A percentile compares a stretch with the other conserved stretches of the same genome.
phyloP scores from a whole-genome alignment of 1,140 invertebrate species.

The Drosophila sulfurigaster region DNA sequence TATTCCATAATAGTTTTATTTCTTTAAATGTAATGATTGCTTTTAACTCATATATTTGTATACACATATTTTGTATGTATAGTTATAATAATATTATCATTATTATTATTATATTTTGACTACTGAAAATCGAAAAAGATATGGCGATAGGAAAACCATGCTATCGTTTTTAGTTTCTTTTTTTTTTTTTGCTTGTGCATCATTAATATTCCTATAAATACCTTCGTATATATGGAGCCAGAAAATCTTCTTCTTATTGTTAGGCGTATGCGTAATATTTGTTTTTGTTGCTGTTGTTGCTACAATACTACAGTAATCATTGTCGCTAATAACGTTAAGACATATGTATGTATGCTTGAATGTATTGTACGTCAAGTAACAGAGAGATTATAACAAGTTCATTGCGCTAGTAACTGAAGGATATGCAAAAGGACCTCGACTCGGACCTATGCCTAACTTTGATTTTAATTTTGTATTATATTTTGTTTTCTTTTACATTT shows the following conservation, averaged over 20 bases:
- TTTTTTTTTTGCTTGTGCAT: not conserved
- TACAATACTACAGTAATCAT: conserved; percentile 57
- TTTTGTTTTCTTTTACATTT: conserved; percentile 12
- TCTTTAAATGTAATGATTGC: conserved; percentile 79
- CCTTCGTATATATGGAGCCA: conserved; percentile 8
- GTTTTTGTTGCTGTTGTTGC: conserved; percentile 37
- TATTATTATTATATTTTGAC: conserved; percentile 9
- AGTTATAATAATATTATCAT: conserved; percentile 8
- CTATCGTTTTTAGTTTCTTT: not conserved
- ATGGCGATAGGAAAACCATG: conserved; percentile 3
- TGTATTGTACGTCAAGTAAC: conserved; percentile 21
- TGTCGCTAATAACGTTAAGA: conserved; percentile 70
- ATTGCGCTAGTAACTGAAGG: conserved; percentile 18
- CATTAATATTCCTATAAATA: conserved; percentile 7
- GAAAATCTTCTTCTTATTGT: conserved; percentile 14
- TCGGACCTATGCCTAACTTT: conserved; percentile 12
- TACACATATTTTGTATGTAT: conserved; percentile 30
- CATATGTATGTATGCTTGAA: conserved; percentile 36
- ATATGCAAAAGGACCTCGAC: conserved; percentile 5
- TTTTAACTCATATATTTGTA: conserved; percentile 74
- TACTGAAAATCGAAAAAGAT: conserved; percentile 9
- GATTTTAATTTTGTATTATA: not conserved
- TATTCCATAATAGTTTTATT: conserved; percentile 50
- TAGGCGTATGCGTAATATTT: conserved; percentile 39
- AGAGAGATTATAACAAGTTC: conserved; percentile 18